Evolutionary conservation across 2,113 vertebrate genomes (phyloP).

Genomic region (Clinocottus analis): DNA sequence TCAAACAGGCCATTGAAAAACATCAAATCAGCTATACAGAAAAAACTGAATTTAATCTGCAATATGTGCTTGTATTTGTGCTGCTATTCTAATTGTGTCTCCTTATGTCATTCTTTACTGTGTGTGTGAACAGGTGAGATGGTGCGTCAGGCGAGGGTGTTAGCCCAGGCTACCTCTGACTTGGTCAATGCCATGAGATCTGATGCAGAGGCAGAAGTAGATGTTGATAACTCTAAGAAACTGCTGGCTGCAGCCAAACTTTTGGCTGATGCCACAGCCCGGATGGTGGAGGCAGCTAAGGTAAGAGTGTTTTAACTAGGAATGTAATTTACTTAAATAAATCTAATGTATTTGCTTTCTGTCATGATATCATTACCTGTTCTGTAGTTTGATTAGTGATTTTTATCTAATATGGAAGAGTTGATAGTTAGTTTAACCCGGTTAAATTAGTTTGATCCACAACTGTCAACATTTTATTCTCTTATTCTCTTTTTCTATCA

Average conservation of each 20-base stretch:
- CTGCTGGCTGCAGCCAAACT: conserved; percentile 97
- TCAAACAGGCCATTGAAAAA: conserved; percentile 9
- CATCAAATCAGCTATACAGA: not conserved
- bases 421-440: not conserved
- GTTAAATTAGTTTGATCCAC: conserved; percentile 6
- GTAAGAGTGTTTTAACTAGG: conserved; percentile 72
- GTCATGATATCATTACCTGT: not conserved
- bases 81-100: not conserved
- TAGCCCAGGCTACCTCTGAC: conserved; percentile 98
- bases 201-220: conserved; percentile 95
- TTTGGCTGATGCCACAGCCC: conserved; percentile 95
- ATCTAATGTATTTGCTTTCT: not conserved
- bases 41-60: conserved; percentile 6
- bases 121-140: conserved; percentile 89
- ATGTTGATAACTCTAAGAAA: conserved; percentile 98
- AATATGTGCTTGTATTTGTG: not conserved
- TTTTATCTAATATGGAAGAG: not conserved
- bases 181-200: conserved; percentile 98
- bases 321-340: not conserved
- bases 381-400: not conserved
- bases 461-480: not conserved
- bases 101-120: not conserved
- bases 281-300: conserved; percentile 99
- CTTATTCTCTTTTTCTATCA: not conserved
- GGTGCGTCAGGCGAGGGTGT: conserved; percentile 96